Evolutionary conservation across 1,140 invertebrate genomes (phyloP).

Genomic region (Trissolcus basalis): DNA sequence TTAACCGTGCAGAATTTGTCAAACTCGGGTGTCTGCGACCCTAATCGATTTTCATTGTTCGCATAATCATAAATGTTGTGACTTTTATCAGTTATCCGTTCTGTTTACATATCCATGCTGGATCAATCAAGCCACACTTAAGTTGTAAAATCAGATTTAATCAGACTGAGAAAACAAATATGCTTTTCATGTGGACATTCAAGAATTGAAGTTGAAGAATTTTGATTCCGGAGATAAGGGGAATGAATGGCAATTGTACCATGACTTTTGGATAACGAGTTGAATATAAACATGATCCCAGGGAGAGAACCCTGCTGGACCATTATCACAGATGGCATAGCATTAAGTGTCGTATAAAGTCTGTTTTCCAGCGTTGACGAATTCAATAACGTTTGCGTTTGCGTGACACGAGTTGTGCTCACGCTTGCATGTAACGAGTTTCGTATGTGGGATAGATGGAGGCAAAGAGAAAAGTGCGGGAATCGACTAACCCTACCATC

Average conservation of each 20-base stretch:
- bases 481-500: slow-evolving; percentile 68
- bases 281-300: neutral
- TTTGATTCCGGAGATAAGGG: too few relatives aligned
- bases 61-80: too few relatives aligned
- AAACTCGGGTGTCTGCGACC: slow-evolving; percentile 33
- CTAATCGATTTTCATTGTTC: slow-evolving; percentile 37
- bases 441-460: slow-evolving; percentile 60
- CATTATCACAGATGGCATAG: slow-evolving; percentile 68
- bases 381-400: slow-evolving; percentile 68
- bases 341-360: slow-evolving; percentile 71
- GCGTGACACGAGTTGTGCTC: slow-evolving; percentile 62
- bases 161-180: too few relatives aligned
- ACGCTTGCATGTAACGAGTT: slow-evolving; percentile 70
- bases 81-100: too few relatives aligned
- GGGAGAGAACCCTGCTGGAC: slow-evolving; percentile 24
- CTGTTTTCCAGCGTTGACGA: slow-evolving; percentile 69
- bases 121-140: too few relatives aligned
- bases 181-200: too few relatives aligned
- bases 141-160: too few relatives aligned
- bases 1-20: slow-evolving; percentile 44
- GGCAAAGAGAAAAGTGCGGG: slow-evolving; percentile 27
- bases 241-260: too few relatives aligned
- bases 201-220: too few relatives aligned
- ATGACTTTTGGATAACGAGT: neutral
- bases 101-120: too few relatives aligned